phyloP scores from a whole-genome alignment of 2,113 vertebrate genomes.

The Centropus unirufus region DNA sequence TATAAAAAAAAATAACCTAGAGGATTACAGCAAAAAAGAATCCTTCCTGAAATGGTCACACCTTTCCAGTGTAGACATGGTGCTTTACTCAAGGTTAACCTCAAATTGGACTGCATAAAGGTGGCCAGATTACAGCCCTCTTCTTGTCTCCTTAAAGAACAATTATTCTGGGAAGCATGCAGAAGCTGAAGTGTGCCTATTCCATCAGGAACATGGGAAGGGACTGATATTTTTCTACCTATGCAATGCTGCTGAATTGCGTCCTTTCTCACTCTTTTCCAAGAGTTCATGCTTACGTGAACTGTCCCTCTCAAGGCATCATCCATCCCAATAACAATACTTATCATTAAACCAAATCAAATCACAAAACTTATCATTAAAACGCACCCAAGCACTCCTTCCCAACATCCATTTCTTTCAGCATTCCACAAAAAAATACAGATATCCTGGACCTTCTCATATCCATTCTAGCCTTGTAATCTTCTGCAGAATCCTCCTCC shows the following conservation, averaged over 20 bases:
- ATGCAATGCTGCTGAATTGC: rapidly evolving
- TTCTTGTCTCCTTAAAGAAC: not conserved
- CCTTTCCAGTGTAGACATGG: not conserved
- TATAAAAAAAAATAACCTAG: not conserved
- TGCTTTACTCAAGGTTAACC: not conserved
- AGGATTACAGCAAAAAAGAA: not conserved
- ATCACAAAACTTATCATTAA: not conserved
- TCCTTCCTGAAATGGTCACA: not conserved
- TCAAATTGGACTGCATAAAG: not conserved
- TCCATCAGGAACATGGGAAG: not conserved
- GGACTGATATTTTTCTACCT: not conserved
- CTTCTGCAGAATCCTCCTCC: not conserved
- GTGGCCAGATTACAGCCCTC: not conserved
- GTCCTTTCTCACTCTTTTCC: not conserved
- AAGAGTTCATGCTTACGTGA: not conserved
- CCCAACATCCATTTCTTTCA: not conserved
- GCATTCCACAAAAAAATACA: not conserved
- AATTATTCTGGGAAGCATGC: not conserved
- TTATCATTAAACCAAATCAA: not conserved
- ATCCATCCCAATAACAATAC: not conserved
- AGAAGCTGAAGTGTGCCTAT: not conserved
- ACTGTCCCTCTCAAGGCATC: not conserved
- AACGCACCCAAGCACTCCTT: not conserved
- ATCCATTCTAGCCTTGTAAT: not conserved
- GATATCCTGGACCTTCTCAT: not conserved